A percentile compares a stretch with the other conserved stretches of the same genome.
phyloP scores from a whole-genome alignment of 1,140 invertebrate species.

The Drosophila punjabiensis region DNA sequence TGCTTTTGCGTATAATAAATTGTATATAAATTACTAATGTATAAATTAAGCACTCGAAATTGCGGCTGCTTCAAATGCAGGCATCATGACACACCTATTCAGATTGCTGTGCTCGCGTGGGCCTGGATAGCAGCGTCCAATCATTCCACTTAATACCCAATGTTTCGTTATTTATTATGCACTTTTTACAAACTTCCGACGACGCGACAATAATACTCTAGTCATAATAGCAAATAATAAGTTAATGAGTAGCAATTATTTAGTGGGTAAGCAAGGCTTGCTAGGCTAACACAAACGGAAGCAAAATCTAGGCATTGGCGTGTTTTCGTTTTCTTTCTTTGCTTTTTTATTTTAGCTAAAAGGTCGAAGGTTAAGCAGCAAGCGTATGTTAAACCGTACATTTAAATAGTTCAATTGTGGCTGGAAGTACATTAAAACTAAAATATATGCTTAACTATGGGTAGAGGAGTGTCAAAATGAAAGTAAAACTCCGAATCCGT shows the following conservation, averaged over 20 bases:
- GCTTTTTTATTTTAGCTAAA: slow-evolving; percentile 36
- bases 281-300: slow-evolving; percentile 48
- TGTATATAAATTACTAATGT: slow-evolving; percentile 78
- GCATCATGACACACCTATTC: slow-evolving; percentile 20
- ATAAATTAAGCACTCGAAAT: slow-evolving; percentile 80
- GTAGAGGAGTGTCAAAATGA: slow-evolving; percentile 40
- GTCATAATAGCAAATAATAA: slow-evolving; percentile 74
- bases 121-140: slow-evolving; percentile 28
- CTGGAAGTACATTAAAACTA: slow-evolving; percentile 69
- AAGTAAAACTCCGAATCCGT: slow-evolving; percentile 33
- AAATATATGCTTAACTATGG: slow-evolving; percentile 42
- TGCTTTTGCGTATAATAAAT: slow-evolving; percentile 58
- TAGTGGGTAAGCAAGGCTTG: slow-evolving; percentile 64
- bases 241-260: slow-evolving; percentile 66
- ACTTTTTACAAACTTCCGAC: slow-evolving; percentile 68
- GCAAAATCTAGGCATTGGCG: slow-evolving; percentile 39
- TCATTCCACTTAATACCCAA: slow-evolving; percentile 53
- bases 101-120: slow-evolving; percentile 18
- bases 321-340: slow-evolving; percentile 1
- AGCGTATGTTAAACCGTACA: slow-evolving; percentile 48
- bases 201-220: slow-evolving; percentile 57
- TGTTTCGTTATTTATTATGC: slow-evolving; percentile 61
- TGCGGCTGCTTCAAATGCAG: slow-evolving; percentile 69
- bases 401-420: slow-evolving; percentile 69
- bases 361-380: slow-evolving; percentile 57